Base-by-base conservation (phyloP, 2,888 invertebrate genomes). In the Mechanitis messenoides region DNA sequence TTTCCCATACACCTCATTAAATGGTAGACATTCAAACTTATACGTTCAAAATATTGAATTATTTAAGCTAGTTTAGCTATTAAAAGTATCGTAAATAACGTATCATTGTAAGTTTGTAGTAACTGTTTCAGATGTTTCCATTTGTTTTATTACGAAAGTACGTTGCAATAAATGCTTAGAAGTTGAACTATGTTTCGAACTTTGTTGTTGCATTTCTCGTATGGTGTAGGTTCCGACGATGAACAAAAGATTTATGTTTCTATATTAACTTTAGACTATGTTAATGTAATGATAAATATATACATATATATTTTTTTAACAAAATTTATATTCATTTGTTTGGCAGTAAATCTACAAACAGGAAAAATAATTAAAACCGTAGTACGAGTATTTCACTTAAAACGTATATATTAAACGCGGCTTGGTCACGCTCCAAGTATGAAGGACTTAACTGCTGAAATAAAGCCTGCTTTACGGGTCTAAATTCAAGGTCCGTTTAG, bases 351-450 rank as follows among this genome's bases (percentile, higher is more conserved):
- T 58, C 50, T 38, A 55, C 50, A 58, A 63, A 63, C 60, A 47
- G 46, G 47, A 53, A 56, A 65, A 65, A 62, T 60, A 62, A 65
- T 65, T 65, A 60, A 62, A 60, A 55, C 57, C 55, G 45, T 45
- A 53, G 56, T 20, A 20, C 20, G 20, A 20, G 20, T 55, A 57
- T 63, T 59, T 59, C 53, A 56, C 61, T 62, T 59, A 55, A 58
- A 62, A 62, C 62, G 55, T 59, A 59, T 62, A 55, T 62, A 65
- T 62, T 58, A 61, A 55, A 50, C 61, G 66, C 56, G 65, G 67
- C 64, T 72, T 72, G 70, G 72, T 72, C 68, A 67, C 66, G 69
- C 66, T 69, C 70, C 72, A 69, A 71, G 69, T 58, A 68, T 71
- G 68, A 71, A 71, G 66, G 64, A 67, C 68, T 71, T 68, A 67